Conservation (phyloP, 1,140 invertebrate genomes). For the Microplitis demolitor region DNA sequence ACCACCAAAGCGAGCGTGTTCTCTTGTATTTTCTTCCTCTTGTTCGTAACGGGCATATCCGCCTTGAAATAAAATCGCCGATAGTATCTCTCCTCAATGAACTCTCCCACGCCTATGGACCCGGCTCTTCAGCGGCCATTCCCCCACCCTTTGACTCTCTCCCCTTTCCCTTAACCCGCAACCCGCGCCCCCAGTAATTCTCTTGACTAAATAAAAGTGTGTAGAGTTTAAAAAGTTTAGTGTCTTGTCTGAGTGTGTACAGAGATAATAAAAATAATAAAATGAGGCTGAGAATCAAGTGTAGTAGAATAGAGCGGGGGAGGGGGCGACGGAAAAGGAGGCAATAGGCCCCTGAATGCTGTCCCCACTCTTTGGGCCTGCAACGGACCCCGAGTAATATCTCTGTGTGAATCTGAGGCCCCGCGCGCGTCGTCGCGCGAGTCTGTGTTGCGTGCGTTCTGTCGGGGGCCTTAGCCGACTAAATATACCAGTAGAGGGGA, state of each 20-base stretch:
- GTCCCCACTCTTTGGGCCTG: not conserved
- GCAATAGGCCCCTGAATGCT: too few species aligned
- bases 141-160: constrained; percentile 4
- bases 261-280: too few species aligned
- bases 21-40: constrained; percentile 16
- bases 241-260: too few species aligned
- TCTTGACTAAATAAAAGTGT: too few species aligned
- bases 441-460: constrained; percentile 27
- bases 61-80: constrained; percentile 61
- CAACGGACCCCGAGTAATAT: constrained; percentile 16
- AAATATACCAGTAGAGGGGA: not conserved
- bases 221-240: too few species aligned
- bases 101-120: constrained; percentile 62
- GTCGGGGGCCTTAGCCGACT: not conserved
- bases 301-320: too few species aligned
- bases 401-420: constrained; percentile 24
- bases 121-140: constrained; percentile 31
- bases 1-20: not conserved
- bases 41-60: constrained; percentile 56
- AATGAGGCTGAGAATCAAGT: too few species aligned
- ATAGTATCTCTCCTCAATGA: constrained; percentile 62
- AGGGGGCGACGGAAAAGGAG: too few species aligned
- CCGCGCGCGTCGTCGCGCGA: constrained; percentile 23
- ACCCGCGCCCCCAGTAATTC: too few species aligned
- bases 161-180: not conserved